These are phyloP conservation scores for Iguana delicatissima DNA, from an alignment of 2,797 vertebrate species.

Conservation along the genomic window DNA sequence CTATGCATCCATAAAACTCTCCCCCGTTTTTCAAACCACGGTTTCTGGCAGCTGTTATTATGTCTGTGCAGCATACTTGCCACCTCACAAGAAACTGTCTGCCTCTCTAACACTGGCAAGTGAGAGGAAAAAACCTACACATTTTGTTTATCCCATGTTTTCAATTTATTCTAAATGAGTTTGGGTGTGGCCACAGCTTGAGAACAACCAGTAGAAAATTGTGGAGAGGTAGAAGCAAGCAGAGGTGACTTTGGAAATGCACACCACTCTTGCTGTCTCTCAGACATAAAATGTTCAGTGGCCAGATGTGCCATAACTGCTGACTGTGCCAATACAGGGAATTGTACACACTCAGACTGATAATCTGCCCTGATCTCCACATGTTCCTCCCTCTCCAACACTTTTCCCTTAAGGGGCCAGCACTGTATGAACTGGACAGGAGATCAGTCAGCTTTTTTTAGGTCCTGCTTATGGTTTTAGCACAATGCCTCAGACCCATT, in stretches of 20 bases:
- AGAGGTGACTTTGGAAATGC: constrained; percentile 27
- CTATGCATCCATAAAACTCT: neutral
- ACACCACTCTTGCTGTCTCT: neutral
- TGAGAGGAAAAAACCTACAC: neutral
- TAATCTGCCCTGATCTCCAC: constrained; percentile 2
- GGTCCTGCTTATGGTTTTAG: neutral
- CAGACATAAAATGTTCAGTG: neutral
- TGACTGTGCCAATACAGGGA: neutral
- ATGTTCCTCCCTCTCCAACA: neutral
- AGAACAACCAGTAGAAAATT: neutral
- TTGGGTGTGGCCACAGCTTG: neutral
- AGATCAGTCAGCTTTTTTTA: neutral
- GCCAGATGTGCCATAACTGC: constrained; percentile 3
- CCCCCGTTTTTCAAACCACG: neutral
- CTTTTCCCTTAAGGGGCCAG: neutral
- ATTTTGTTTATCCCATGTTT: neutral
- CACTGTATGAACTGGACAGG: neutral
- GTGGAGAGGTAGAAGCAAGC: neutral
- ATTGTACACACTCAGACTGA: neutral
- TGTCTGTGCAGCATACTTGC: neutral
- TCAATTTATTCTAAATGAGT: neutral
- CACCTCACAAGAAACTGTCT: neutral
- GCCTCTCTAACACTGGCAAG: neutral
- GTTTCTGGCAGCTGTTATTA: neutral
- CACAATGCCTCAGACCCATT: neutral